Percentiles rank a stretch among this genome's conserved stretches.
phyloP scores from a whole-genome alignment of 2,113 vertebrate genomes.

The Plectropomus leopardus region DNA sequence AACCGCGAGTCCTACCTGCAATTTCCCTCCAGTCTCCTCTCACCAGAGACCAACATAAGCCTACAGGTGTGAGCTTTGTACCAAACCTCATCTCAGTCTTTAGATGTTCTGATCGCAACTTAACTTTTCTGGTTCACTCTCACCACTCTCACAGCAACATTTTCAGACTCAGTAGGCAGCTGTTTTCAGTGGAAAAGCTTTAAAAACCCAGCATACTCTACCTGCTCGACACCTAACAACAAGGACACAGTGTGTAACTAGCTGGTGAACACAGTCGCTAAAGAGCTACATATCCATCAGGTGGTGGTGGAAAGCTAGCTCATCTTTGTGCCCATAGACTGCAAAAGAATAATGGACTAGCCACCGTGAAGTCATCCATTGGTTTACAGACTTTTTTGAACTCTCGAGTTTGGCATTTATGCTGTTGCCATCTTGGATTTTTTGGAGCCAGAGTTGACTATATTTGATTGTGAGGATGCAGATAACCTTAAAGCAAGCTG shows the following conservation, averaged over 20 bases:
- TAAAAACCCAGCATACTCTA: neutral
- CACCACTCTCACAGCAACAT: too few relatives aligned
- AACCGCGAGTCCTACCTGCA: conserved; percentile 95
- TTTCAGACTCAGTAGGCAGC: neutral
- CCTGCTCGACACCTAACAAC: conserved; percentile 1
- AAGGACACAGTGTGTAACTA: too few relatives aligned
- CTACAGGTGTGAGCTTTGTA: conserved; percentile 88
- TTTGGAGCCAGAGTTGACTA: too few relatives aligned
- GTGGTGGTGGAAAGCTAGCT: neutral
- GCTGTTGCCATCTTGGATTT: too few relatives aligned
- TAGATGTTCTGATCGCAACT: neutral
- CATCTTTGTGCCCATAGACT: neutral
- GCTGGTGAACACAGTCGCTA: neutral
- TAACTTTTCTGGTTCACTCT: neutral
- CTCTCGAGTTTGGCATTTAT: too few relatives aligned
- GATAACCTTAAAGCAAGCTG: too few relatives aligned
- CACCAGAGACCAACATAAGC: conserved; percentile 93
- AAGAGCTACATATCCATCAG: neutral
- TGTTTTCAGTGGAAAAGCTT: neutral
- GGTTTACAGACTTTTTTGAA: too few relatives aligned
- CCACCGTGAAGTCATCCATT: too few relatives aligned
- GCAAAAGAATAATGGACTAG: too few relatives aligned
- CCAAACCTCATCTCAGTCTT: neutral
- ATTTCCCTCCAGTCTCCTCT: conserved; percentile 91
- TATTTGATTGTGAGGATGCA: too few relatives aligned